Evolutionary conservation across 2,888 invertebrate species (phyloP), one percentile per base, ranked within the genome.

Genomic region (Polyommatus icarus): DNA sequence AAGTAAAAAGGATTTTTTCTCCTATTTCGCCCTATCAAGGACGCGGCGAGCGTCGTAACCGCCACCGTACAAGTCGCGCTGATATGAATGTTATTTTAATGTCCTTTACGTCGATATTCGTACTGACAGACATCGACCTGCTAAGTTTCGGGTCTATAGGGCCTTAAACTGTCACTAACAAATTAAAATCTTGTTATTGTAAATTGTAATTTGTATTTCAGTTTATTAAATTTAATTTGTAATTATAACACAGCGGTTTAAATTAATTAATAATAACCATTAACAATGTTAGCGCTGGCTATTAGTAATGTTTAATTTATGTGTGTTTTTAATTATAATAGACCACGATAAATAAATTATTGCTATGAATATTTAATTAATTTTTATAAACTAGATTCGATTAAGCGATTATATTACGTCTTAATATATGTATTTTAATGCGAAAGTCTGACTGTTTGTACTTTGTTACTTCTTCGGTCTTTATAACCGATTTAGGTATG

Each of bases 241-340:
- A 61, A 61, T 61, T 24, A 61, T 61, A 61, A 61, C 61, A 24
- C 24, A 61, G 20, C 61, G 61, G 24, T 20, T 61, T 61, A 61
- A 61, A 61, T 61, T 24, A 61, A 61, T 61, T 61, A 61, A 61
- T 24, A 61, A 4, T 61, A 61, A 61, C 10, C 61, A 12, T 24
- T 24, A 59, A 24, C 61, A 24, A 61, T 24, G 24, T 61, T 24
- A 12, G 61, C 20, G 61, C 24, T 24, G 24, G 20, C 20, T 61
- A 24, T 61, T 61, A 61, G 61, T 61, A 61, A n/a, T 7, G 36
- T 40, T 40, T 72, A n/a, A 40, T 72, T 72, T 36, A 32, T 40
- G 20, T 71, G 71, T 40, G 72, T 3, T 72, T 72, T 40, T 20
- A 40, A 32, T 40, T 72, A 20, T 72, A 18, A 72, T 72, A 36